These are phyloP conservation scores for Temnothorax rugatulus DNA, from an alignment of 2,888 invertebrate species.

Conservation along the genomic window DNA sequence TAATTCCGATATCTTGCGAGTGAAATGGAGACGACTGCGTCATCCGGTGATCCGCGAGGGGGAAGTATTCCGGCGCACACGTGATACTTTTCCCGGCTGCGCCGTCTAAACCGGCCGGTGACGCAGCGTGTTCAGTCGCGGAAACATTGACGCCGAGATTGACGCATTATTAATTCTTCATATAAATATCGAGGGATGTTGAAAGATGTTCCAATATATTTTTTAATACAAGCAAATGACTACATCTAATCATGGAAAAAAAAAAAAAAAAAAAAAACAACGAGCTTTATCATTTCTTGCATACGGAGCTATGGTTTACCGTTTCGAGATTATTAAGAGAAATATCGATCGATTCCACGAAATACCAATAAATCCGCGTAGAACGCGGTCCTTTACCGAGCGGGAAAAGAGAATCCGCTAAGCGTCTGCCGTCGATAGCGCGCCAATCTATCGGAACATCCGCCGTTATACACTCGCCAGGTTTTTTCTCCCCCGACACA, in stretches of 20 bases:
- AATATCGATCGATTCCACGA: not conserved
- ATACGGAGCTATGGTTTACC: not conserved
- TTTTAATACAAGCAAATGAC: not conserved
- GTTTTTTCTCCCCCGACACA: not conserved
- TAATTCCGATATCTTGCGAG: conserved; percentile 63
- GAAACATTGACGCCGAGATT: too few relatives aligned
- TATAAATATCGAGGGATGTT: not conserved
- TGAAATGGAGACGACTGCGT: conserved; percentile 7
- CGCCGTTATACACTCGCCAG: conserved; percentile 26
- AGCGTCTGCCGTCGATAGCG: conserved; percentile 52
- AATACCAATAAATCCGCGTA: conserved; percentile 31
- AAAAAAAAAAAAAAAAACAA: not conserved
- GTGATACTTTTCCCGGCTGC: not conserved
- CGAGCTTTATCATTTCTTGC: not conserved
- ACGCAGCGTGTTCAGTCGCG: not conserved
- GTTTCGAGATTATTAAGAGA: not conserved
- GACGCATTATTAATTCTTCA: not conserved
- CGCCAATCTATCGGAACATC: conserved; percentile 43
- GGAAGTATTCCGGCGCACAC: not conserved
- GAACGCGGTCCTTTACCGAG: conserved; percentile 11
- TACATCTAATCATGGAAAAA: not conserved
- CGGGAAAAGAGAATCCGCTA: conserved; percentile 43
- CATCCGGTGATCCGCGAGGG: not conserved
- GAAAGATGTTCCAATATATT: not conserved
- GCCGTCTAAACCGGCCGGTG: not conserved